These are phyloP conservation scores for Drosophila sordidula DNA, from an alignment of 2,888 invertebrate species.

Conservation along the genomic window DNA sequence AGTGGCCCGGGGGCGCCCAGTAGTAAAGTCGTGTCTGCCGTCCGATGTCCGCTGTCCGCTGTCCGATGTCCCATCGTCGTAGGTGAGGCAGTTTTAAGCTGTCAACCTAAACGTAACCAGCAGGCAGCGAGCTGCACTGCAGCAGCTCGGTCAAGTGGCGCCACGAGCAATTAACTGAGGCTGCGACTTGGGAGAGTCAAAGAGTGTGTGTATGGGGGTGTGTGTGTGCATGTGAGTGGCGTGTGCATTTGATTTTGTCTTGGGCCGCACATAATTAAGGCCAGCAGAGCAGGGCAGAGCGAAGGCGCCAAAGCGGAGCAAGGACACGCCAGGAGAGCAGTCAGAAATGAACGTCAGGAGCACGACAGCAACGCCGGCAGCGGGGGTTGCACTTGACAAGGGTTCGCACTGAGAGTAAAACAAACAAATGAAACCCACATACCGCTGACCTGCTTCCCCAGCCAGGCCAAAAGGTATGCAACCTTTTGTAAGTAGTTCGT, in stretches of 20 bases:
- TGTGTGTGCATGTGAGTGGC: slow-evolving; percentile 47
- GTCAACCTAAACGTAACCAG: slow-evolving; percentile 52
- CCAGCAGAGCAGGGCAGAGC: slow-evolving; percentile 54
- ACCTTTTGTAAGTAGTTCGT: slow-evolving; percentile 48
- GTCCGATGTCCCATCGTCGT: slow-evolving; percentile 23
- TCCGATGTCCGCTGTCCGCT: slow-evolving; percentile 30
- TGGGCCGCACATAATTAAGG: slow-evolving; percentile 77
- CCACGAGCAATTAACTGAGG: slow-evolving; percentile 75
- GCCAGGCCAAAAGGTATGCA: slow-evolving; percentile 59
- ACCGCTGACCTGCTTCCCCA: slow-evolving; percentile 63
- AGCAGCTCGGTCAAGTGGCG: slow-evolving; percentile 76
- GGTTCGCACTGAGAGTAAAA: slow-evolving; percentile 75
- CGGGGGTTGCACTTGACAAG: slow-evolving; percentile 62
- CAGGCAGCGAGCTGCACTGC: slow-evolving; percentile 33
- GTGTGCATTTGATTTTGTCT: slow-evolving; percentile 65
- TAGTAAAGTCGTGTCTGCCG: slow-evolving; percentile 28
- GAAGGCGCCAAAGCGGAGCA: slow-evolving; percentile 72
- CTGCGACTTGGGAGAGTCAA: slow-evolving; percentile 18
- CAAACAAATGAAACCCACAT: slow-evolving; percentile 60
- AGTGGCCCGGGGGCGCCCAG: slow-evolving; percentile 44
- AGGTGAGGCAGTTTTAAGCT: slow-evolving; percentile 47
- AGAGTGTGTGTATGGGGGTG: background rate
- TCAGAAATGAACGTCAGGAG: slow-evolving; percentile 36
- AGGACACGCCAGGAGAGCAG: slow-evolving; percentile 57
- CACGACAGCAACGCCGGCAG: slow-evolving; percentile 32